These are phyloP conservation scores for Scomber japonicus DNA, from an alignment of 2,113 vertebrate genomes.

Conservation along the genomic window DNA sequence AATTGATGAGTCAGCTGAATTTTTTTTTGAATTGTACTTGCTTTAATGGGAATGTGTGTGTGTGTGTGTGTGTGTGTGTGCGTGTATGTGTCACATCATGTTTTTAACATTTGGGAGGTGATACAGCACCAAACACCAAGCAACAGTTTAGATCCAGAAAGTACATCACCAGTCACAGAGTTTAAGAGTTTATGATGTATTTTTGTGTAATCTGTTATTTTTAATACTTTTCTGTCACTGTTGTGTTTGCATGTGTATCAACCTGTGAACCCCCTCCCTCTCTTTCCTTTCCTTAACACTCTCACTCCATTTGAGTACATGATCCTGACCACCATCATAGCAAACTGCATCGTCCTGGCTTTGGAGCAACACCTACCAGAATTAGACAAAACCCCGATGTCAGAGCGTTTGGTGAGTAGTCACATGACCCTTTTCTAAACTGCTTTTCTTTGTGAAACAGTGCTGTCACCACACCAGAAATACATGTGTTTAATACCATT, in stretches of 20 bases:
- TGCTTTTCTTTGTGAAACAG: no score
- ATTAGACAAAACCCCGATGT: slow-evolving; percentile 96
- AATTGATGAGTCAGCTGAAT: neutral
- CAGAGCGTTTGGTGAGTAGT: slow-evolving; percentile 93
- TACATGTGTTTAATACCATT: no score
- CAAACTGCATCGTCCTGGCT: slow-evolving; percentile 97
- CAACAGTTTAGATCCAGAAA: neutral
- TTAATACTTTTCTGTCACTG: neutral
- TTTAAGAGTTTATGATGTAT: neutral
- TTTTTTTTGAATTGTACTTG: neutral
- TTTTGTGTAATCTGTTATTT: neutral
- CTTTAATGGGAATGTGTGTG: neutral
- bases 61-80: no score
- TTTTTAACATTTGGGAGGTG: neutral
- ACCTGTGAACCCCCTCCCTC: neutral
- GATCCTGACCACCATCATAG: slow-evolving; percentile 98
- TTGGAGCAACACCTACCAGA: slow-evolving; percentile 96
- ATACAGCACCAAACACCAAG: neutral
- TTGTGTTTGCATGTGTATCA: neutral
- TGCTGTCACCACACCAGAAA: no score
- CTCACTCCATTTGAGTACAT: slow-evolving; percentile 97
- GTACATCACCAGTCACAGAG: neutral
- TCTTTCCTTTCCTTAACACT: slow-evolving; percentile 84
- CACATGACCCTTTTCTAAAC: neutral
- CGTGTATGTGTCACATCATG: neutral